phyloP scores from a whole-genome alignment of 2,797 vertebrate genomes.

The Pogoniulus pusillus region DNA sequence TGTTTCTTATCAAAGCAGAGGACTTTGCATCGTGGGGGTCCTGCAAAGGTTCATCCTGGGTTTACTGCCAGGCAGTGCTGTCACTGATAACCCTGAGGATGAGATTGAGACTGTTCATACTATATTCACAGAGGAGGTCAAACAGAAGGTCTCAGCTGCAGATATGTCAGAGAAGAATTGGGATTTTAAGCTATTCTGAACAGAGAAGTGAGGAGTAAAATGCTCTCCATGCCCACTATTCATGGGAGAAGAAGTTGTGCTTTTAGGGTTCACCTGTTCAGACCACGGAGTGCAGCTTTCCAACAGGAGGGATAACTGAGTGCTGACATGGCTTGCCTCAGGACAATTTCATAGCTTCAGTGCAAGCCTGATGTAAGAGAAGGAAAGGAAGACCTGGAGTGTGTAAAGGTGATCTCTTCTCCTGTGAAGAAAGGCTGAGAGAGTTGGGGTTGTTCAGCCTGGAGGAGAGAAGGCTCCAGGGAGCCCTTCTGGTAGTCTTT shows the following conservation, averaged over 20 bases:
- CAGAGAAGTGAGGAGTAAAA: not conserved
- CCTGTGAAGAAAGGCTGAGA: too few species aligned
- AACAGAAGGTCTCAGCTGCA: not conserved
- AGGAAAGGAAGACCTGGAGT: not conserved
- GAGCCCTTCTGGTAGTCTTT: too few species aligned
- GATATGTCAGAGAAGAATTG: not conserved
- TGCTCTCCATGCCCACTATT: not conserved
- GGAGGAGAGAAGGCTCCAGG: too few species aligned
- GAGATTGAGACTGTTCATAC: not conserved
- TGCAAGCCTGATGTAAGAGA: not conserved
- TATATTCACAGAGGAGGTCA: not conserved
- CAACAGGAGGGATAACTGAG: not conserved
- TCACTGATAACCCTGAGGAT: not conserved
- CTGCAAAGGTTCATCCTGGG: not conserved
- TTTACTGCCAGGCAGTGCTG: not conserved
- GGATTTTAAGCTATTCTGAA: not conserved
- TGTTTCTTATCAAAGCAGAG: not conserved
- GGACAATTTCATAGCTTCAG: not conserved
- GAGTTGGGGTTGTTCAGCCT: too few species aligned
- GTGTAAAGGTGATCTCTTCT: not conserved
- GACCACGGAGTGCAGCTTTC: not conserved
- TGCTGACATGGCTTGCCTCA: accelerated
- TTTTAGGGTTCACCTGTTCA: not conserved
- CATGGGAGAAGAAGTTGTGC: not conserved
- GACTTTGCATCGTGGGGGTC: not conserved